Base-by-base conservation (phyloP, 1,140 invertebrate species). In the Chrysomallon squamiferum region DNA sequence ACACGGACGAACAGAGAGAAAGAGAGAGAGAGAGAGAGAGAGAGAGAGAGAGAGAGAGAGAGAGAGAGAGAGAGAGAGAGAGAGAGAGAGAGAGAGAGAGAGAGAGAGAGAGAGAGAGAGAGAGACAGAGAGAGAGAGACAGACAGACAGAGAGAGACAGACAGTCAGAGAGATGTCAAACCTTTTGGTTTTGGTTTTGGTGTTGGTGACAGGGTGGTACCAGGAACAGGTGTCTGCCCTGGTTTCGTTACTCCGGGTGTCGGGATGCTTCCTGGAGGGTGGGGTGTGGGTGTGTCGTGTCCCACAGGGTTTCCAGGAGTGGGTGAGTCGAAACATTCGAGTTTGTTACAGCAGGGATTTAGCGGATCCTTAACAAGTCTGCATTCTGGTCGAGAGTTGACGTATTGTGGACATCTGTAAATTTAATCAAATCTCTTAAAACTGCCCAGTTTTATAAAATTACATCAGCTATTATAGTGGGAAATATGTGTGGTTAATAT, bases 311-410 rank as follows among this genome's bases (percentile, higher is more conserved):
- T 15, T 15, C 30, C 30, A 20, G 58, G 30, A 3, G 2, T 35
- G 15, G 56, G 38, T 6, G 66, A 52, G 50, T 68, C 60, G 15
- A 38, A 50, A 59, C 78, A 80, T 38, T 75, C 73, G 56, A 71
- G 71, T 38, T 50, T 74, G 66, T 80, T 65, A 63, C 78, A 80
- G 68, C 78, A 80, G 0, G 67, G 66, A 41, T 80, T 68, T 54
- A 63, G 66, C 5, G 60, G 56, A 47, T 73, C 71, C 11, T 60
- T 52, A 7, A 72, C 69, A 29, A 78, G 63, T 15, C 60, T 54
- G 49, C 78, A 80, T n/a, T 70, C 65, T 18, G 64, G 25, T 3
- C 76, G 76, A 2, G 78, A 32, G 11, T 62, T 20, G 11, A 64
- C 68, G 18, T 74, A 75, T 27, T 65, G 52, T 62, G 74, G 70